A percentile compares a stretch with the other conserved stretches of the same genome.
Evolutionary conservation across 2,888 invertebrate genomes (phyloP).

Genomic region (Norana najaformis): DNA sequence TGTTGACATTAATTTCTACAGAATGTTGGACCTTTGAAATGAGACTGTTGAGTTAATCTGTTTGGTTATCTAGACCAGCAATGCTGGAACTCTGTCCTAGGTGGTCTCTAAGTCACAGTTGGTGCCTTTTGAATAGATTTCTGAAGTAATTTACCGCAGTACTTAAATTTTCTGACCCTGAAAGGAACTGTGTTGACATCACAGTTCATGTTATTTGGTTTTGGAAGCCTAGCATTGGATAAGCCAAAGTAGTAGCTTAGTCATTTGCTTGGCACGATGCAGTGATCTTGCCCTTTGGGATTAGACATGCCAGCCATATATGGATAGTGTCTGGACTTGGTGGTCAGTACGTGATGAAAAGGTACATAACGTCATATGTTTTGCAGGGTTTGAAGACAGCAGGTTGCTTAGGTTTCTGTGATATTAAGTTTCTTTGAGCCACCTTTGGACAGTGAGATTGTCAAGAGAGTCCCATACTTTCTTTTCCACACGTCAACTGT

Average conservation of each 20-base stretch:
- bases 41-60: no score
- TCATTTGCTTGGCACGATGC: not conserved
- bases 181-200: no score
- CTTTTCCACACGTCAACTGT: no score
- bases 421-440: not conserved
- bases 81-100: no score
- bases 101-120: not conserved
- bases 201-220: no score
- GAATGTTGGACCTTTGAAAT: no score
- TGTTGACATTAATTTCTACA: no score
- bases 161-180: no score
- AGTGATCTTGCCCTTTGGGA: not conserved
- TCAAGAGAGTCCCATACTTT: not conserved
- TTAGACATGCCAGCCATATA: not conserved
- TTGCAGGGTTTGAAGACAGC: not conserved
- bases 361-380: not conserved
- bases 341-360: no score
- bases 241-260: not conserved
- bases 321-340: no score
- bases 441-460: not conserved
- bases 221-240: not conserved
- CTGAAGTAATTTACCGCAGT: no score
- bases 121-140: not conserved
- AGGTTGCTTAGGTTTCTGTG: not conserved
- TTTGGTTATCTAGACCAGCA: no score